Evolutionary conservation across 2,113 vertebrate genomes (phyloP), one percentile per base, ranked within the genome.

Genomic region (Theristicus caerulescens): DNA sequence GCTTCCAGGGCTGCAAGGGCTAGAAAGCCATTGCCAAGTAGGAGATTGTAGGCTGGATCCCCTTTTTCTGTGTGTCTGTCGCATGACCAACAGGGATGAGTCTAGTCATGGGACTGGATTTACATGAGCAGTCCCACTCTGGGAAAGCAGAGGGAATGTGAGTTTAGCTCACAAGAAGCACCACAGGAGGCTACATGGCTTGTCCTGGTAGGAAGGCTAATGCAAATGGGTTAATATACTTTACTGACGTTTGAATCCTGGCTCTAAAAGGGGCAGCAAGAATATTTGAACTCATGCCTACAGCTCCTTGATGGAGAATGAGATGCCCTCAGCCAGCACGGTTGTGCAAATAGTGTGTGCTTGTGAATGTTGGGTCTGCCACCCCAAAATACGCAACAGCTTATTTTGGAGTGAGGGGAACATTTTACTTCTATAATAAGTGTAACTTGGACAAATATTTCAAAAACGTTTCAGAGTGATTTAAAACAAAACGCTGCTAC

Each of bases 381-480:
- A 8, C 22, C 25, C 15, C 20, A 46, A 57, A 76, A 52, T 11
- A 19, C 0, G 0, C 17, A 52, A 9, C 8, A 64, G 11, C 15
- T 73, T 58, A 7, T 51, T 82, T 57, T 44, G 49, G 29, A 66
- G 26, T 4, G 5, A 74, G 11, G 21, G 47, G 16, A 32, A 47
- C 8, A 3, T 29, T 65, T 44, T 36, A 10, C 11, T 70, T 88
- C 16, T 31, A 8, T 31, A 49, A 17, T 31, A 52, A 65, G 4
- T 2, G 2, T 51, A 70, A 52, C 10, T 55, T n/a, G 25, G 46
- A 55, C 6, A 59, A 59, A 59, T 0, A 1, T 47, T 47, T 18
- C 6, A 77, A 59, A 69, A n/a, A n/a, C 0, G 0, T 11, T 70
- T 58, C 26, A 20, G 21, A 58, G 11, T 6, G 9, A 20, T 44